phyloP scores from a whole-genome alignment of 2,888 invertebrate genomes.

The Endotricha flammealis region DNA sequence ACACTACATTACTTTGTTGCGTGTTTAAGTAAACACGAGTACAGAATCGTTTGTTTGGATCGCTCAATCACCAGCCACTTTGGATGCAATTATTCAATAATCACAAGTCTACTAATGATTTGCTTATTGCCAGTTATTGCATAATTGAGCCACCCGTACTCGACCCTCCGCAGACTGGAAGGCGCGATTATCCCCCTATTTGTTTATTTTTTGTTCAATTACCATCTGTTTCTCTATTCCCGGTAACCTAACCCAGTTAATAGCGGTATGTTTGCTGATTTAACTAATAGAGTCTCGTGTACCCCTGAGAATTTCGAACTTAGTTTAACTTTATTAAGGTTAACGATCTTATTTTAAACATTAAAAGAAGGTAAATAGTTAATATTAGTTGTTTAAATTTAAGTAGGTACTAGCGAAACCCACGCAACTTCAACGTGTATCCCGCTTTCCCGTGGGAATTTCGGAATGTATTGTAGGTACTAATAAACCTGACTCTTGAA shows the following conservation, averaged over 20 bases:
- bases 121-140: slow-evolving; percentile 63
- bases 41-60: no score
- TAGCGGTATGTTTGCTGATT: slow-evolving; percentile 42
- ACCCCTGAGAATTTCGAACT: slow-evolving; percentile 8
- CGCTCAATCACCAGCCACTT: background rate
- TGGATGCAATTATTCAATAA: slow-evolving; percentile 11
- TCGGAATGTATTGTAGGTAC: no score
- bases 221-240: slow-evolving; percentile 43
- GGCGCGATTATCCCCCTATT: slow-evolving; percentile 47
- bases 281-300: slow-evolving; percentile 29
- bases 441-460: no score
- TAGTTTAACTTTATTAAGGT: no score
- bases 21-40: no score
- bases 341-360: no score
- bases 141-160: slow-evolving; percentile 71
- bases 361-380: no score
- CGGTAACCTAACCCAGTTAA: slow-evolving; percentile 30
- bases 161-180: slow-evolving; percentile 56
- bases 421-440: no score
- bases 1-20: no score
- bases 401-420: no score
- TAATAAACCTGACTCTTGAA: no score
- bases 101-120: slow-evolving; percentile 35
- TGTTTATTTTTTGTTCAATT: slow-evolving; percentile 70
- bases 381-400: no score